Evolutionary conservation across 2,888 invertebrate species (phyloP).

Genomic region (Stictocephala bisonia): DNA sequence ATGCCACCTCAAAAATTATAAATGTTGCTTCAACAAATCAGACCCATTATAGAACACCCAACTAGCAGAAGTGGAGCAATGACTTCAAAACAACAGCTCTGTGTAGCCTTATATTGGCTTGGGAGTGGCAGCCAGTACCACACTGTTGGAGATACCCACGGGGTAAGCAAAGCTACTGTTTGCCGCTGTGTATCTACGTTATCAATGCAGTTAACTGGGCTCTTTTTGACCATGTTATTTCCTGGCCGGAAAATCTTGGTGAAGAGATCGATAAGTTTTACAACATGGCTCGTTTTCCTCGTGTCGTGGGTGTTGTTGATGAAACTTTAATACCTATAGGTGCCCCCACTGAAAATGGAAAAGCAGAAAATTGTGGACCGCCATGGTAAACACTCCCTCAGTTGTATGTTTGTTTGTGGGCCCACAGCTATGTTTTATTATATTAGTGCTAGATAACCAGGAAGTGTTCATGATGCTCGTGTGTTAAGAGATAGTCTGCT

Average conservation of each 20-base stretch:
- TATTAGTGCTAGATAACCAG: conserved; percentile 57
- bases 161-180: conserved; percentile 57
- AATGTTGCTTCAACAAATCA: no score
- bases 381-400: conserved; percentile 54
- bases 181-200: conserved; percentile 54
- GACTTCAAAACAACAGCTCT: not conserved
- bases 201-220: conserved; percentile 52
- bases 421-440: conserved; percentile 12
- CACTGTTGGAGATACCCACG: conserved; percentile 57
- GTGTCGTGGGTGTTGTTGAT: conserved; percentile 44
- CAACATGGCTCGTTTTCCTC: conserved; percentile 33
- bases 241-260: conserved; percentile 39
- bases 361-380: conserved; percentile 56
- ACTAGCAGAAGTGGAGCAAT: no score
- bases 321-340: conserved; percentile 56
- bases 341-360: conserved; percentile 54
- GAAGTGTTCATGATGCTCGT: conserved; percentile 56
- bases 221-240: conserved; percentile 52
- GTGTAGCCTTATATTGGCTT: conserved; percentile 53
- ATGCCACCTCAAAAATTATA: no score
- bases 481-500: conserved; percentile 47
- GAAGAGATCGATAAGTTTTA: conserved; percentile 27
- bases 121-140: conserved; percentile 54
- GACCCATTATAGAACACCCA: no score
- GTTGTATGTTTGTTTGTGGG: conserved; percentile 8